Conservation (phyloP, 2,113 vertebrate genomes). For the Vanacampus margaritifer region DNA sequence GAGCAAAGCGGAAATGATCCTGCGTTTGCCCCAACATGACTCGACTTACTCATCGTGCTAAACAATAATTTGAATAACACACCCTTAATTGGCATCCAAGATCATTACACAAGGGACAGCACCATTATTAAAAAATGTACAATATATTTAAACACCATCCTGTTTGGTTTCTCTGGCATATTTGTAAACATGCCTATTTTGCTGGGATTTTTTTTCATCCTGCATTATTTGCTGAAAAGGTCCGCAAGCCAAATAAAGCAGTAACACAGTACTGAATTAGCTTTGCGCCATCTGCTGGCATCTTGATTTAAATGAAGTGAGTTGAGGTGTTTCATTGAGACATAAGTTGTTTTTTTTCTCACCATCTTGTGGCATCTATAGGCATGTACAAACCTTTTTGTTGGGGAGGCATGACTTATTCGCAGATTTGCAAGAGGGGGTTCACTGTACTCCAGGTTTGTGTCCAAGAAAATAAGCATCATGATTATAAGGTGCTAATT, state of each 20-base stretch:
- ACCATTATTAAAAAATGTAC: conserved; percentile 7
- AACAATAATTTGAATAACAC: conserved; percentile 19
- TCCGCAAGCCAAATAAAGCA: not conserved
- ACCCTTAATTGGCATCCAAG: conserved; percentile 7
- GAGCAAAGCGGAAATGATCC: conserved; percentile 42
- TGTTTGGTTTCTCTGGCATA: not conserved
- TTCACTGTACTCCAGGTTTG: conserved; percentile 12
- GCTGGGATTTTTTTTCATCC: too few relatives aligned
- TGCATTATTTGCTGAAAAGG: not conserved
- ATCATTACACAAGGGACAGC: conserved; percentile 24
- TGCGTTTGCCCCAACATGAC: not conserved
- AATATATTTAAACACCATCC: conserved; percentile 7
- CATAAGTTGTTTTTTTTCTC: not conserved
- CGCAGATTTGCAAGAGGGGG: not conserved
- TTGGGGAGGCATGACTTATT: not conserved
- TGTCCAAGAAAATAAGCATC: conserved; percentile 1
- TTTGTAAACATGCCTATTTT: too few relatives aligned
- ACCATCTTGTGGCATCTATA: not conserved
- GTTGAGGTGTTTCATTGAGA: not conserved
- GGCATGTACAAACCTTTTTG: not conserved
- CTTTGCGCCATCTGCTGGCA: too few relatives aligned
- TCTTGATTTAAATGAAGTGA: not conserved
- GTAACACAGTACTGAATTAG: not conserved
- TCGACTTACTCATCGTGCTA: not conserved
- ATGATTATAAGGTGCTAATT: conserved; percentile 12